Evolutionary conservation across 2,888 invertebrate genomes (phyloP).

Genomic region (Choristoneura rosaceana): DNA sequence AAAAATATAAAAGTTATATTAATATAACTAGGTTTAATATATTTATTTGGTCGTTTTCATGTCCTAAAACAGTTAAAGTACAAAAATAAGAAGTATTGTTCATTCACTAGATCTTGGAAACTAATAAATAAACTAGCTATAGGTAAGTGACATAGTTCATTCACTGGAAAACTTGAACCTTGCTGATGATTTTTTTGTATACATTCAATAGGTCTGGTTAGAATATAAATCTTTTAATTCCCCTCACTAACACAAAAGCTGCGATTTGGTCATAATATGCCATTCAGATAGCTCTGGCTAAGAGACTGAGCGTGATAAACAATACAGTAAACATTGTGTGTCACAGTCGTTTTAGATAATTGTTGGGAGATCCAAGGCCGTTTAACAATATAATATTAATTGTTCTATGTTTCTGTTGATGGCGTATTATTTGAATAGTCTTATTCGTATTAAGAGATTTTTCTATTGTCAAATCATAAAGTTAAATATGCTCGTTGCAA

Average conservation of each 20-base stretch:
- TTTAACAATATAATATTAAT: background rate
- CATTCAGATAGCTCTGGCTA: constrained; percentile 4
- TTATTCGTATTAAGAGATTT: background rate
- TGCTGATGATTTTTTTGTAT: too few species aligned
- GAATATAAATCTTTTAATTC: too few species aligned
- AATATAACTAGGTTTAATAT: too few species aligned
- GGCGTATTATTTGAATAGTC: background rate
- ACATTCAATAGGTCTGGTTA: too few species aligned
- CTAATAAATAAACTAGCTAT: too few species aligned
- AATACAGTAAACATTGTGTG: constrained; percentile 22
- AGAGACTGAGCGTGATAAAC: constrained; percentile 21
- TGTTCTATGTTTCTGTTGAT: background rate
- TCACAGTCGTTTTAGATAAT: constrained; percentile 14
- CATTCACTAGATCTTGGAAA: too few species aligned
- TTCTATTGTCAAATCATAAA: background rate
- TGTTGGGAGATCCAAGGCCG: background rate
- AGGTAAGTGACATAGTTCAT: too few species aligned
- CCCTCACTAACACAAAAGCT: background rate
- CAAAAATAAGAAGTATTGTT: too few species aligned
- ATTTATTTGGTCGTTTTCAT: too few species aligned
- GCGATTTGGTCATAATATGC: constrained; percentile 15
- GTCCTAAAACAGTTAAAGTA: too few species aligned
- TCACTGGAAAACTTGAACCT: too few species aligned
- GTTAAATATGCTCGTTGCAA: background rate
- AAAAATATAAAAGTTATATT: too few species aligned